Percentiles rank a stretch among this genome's conserved stretches.
Conservation (phyloP, 2,113 vertebrate genomes). For the Chloropsis hardwickii region DNA sequence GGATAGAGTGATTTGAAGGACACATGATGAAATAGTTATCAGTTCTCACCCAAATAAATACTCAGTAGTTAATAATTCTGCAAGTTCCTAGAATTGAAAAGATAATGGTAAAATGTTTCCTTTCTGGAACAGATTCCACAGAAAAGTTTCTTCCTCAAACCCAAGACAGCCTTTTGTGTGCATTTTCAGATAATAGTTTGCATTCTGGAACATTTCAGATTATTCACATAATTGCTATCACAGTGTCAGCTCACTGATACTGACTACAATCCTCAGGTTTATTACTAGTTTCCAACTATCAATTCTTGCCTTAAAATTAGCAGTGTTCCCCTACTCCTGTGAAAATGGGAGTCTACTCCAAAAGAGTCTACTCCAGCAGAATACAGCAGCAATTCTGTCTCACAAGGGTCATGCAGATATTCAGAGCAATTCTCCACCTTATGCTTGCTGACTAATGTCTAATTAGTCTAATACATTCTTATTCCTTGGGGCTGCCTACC, state of each 20-base stretch:
- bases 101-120: not conserved
- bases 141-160: not conserved
- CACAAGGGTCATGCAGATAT: not conserved
- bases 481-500: not conserved
- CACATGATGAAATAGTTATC: not conserved
- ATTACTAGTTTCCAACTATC: not conserved
- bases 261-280: not conserved
- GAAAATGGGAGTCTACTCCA: not conserved
- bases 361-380: not conserved
- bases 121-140: not conserved
- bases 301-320: not conserved
- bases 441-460: not conserved
- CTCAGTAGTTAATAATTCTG: not conserved
- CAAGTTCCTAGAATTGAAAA: not conserved
- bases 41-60: not conserved
- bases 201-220: not conserved
- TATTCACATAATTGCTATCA: not conserved
- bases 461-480: slow-evolving; percentile 2
- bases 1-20: not conserved
- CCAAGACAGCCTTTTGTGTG: not conserved
- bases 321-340: not conserved
- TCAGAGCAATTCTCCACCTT: not conserved
- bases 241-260: not conserved
- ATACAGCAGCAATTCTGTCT: not conserved
- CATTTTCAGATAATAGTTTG: not conserved